Percentiles rank a stretch among this genome's conserved stretches.
Conservation (phyloP, 2,888 invertebrate species). For the Scaptomyza parva region DNA sequence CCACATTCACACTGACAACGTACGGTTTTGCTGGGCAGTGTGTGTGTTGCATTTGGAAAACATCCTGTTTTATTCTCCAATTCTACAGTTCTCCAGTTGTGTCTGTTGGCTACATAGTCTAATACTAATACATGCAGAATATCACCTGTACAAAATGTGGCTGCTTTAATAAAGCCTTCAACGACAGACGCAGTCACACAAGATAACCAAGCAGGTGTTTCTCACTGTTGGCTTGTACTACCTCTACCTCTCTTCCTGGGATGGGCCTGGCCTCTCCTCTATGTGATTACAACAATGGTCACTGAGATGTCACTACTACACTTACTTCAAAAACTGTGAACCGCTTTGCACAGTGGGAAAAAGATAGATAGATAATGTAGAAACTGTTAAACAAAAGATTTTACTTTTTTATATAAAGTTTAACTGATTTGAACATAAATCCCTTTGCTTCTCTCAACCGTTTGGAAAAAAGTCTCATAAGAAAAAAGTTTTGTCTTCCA, state of each 20-base stretch:
- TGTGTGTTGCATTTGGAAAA: constrained; percentile 49
- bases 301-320: constrained; percentile 23
- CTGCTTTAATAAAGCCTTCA: constrained; percentile 73
- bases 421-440: no score
- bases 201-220: constrained; percentile 61
- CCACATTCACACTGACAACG: constrained; percentile 26
- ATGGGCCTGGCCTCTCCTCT: constrained; percentile 14
- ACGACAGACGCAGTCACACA: constrained; percentile 54
- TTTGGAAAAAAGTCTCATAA: no score
- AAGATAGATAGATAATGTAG: no score
- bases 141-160: constrained; percentile 31
- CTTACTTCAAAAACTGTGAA: constrained; percentile 33
- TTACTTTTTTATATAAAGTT: no score
- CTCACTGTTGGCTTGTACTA: constrained; percentile 2
- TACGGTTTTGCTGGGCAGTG: constrained; percentile 3
- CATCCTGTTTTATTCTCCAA: constrained; percentile 33
- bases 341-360: not conserved
- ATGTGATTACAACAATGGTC: constrained; percentile 58
- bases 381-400: not conserved
- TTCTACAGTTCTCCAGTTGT: no score
- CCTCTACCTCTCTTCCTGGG: not conserved
- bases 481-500: no score
- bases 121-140: constrained; percentile 46
- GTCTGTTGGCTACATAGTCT: constrained; percentile 18
- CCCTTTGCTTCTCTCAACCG: no score